Evolutionary conservation across 2,888 invertebrate species (phyloP).

Genomic region (Eumacrocentrus americanus): DNA sequence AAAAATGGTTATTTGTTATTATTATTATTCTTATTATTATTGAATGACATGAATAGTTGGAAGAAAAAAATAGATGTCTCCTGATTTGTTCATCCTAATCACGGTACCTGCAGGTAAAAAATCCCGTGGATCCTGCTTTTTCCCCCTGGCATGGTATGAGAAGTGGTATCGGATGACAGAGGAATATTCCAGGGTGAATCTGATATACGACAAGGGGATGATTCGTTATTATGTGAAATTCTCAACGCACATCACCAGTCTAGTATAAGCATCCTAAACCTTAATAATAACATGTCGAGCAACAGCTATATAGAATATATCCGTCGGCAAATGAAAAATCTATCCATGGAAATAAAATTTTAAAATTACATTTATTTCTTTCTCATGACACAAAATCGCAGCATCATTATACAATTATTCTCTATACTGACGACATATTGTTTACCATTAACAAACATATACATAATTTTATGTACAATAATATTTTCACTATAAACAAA

Average conservation of each 20-base stretch:
- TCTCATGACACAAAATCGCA: neutral
- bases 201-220: conserved; percentile 51
- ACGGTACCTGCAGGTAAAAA: conserved; percentile 37
- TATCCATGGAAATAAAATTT: neutral
- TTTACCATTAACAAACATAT: neutral
- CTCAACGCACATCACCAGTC: no score
- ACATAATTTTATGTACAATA: neutral
- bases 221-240: conserved; percentile 54
- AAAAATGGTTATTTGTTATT: conserved; percentile 3
- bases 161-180: conserved; percentile 53
- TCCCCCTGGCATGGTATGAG: neutral
- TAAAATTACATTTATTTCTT: neutral
- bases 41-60: neutral
- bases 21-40: neutral
- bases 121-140: conserved; percentile 11
- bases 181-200: conserved; percentile 51
- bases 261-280: no score
- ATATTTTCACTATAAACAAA: neutral
- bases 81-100: conserved; percentile 30
- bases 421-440: neutral
- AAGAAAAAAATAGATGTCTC: conserved; percentile 23
- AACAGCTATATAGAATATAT: neutral
- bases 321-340: neutral
- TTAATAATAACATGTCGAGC: neutral
- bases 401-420: neutral